Percentiles rank a stretch among this genome's conserved stretches.
Conservation (phyloP, 2,113 vertebrate genomes). For the Megaceryle torquata region DNA sequence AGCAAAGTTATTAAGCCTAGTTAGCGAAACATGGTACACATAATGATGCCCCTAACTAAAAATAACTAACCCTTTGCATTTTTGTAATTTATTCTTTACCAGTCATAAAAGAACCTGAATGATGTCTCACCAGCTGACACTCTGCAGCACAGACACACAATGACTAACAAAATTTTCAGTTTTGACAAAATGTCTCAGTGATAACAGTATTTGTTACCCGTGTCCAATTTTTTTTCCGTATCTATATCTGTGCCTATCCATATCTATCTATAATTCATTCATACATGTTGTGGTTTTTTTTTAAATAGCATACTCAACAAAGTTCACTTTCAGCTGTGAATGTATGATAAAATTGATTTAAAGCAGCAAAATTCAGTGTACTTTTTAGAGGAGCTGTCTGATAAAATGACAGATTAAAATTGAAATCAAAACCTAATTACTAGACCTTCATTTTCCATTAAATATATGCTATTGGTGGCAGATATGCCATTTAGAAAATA, state of each 20-base stretch:
- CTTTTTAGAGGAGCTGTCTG: background rate
- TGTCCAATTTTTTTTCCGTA: background rate
- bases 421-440: conserved; percentile 25
- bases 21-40: background rate
- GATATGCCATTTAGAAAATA: background rate
- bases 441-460: background rate
- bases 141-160: background rate
- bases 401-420: conserved; percentile 1
- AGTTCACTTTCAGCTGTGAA: background rate
- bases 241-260: background rate
- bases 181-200: background rate
- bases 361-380: background rate
- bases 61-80: background rate
- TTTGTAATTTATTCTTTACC: background rate
- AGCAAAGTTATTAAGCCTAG: background rate
- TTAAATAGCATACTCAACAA: background rate
- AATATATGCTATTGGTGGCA: background rate
- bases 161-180: background rate
- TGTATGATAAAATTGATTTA: background rate
- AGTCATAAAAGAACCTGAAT: background rate
- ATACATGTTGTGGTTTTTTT: background rate
- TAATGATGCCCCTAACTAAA: background rate
- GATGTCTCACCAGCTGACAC: background rate
- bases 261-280: background rate
- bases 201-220: background rate